phyloP scores from a whole-genome alignment of 2,797 vertebrate genomes.

The Argya squamiceps region DNA sequence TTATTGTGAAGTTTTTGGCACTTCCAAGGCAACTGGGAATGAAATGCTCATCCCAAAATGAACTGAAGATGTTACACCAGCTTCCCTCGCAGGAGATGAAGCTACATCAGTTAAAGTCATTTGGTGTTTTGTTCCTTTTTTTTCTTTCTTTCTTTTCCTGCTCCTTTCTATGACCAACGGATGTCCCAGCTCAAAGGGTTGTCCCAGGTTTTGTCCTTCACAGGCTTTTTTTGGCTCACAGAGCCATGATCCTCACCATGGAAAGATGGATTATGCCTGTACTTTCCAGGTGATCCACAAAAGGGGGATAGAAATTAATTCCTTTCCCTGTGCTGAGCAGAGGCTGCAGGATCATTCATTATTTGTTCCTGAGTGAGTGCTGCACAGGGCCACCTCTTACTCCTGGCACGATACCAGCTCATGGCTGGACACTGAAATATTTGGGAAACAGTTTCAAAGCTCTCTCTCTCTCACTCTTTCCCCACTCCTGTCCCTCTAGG shows the following conservation, averaged over 20 bases:
- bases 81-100: fast-evolving
- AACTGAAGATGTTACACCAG: not conserved
- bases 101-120: not conserved
- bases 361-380: not conserved
- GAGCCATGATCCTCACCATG: not conserved
- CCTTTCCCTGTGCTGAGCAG: not conserved
- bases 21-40: not conserved
- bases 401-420: not conserved
- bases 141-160: not conserved
- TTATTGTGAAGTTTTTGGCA: not conserved
- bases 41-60: not conserved
- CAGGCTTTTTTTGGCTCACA: not conserved
- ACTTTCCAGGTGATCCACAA: not conserved
- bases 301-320: not conserved
- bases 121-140: not conserved
- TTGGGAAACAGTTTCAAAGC: not conserved
- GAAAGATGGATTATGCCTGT: not conserved
- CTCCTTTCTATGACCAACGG: fast-evolving
- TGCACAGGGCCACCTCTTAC: not conserved
- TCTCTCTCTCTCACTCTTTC: not conserved
- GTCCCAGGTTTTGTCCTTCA: not conserved
- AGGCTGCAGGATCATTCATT: not conserved
- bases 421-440: not conserved
- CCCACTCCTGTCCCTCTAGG: not conserved
- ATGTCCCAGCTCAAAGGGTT: not conserved